Conservation (phyloP, 1,140 invertebrate genomes). For the Calliphora vicina region DNA sequence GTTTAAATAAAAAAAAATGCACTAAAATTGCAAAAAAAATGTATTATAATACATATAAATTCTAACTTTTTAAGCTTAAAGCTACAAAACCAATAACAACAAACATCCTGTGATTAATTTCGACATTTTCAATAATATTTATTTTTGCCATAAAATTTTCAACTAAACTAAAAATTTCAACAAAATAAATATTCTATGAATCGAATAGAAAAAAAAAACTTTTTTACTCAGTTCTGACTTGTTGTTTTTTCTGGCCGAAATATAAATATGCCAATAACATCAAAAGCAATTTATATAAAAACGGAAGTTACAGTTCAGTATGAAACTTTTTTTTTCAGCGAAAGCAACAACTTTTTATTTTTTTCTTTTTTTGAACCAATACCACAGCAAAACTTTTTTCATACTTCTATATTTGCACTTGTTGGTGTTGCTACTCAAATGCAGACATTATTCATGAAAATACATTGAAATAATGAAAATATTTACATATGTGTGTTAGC, state of each 20-base stretch:
- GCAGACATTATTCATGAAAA: neutral
- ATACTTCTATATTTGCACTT: neutral
- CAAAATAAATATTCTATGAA: neutral
- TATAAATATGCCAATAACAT: conserved; percentile 23
- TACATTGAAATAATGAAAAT: too few species aligned
- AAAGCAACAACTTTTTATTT: neutral
- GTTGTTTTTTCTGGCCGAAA: neutral
- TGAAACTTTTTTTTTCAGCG: neutral
- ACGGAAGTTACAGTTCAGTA: conserved; percentile 9
- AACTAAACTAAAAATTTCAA: neutral
- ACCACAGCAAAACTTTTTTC: neutral
- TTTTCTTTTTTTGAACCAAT: neutral
- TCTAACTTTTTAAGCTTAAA: conserved; percentile 4
- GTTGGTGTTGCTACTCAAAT: neutral
- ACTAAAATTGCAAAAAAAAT: neutral
- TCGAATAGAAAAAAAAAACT: too few species aligned
- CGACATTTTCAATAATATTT: neutral
- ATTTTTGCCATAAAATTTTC: neutral
- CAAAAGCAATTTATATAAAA: conserved; percentile 29
- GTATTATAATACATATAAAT: neutral
- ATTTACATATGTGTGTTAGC: too few species aligned
- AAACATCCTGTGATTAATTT: conserved; percentile 10
- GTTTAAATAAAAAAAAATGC: neutral
- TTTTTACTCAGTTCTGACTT: neutral
- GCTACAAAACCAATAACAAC: conserved; percentile 8